These are phyloP conservation scores for Tethya wilhelma DNA, from an alignment of 37 sponge, comb jelly and placozoan species.

Conservation along the genomic window DNA sequence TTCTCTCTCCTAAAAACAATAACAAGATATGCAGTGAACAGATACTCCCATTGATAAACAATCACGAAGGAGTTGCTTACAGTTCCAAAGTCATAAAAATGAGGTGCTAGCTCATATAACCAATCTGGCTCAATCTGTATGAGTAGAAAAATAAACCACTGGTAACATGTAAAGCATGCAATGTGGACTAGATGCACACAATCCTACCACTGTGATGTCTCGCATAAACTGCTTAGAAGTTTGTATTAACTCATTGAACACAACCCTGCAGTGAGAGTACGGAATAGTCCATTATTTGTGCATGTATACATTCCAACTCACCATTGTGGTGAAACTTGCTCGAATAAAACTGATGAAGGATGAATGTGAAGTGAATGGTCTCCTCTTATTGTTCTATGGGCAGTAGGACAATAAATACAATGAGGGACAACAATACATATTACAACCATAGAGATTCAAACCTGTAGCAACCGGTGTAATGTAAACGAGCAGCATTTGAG, in stretches of 20 bases:
- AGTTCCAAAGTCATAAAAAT: slow-evolving; percentile 97
- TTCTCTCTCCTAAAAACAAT: slow-evolving; percentile 70
- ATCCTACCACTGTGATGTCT: slow-evolving; percentile 88
- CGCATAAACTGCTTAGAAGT: slow-evolving; percentile 82
- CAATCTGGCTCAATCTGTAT: slow-evolving; percentile 89
- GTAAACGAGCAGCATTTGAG: slow-evolving; percentile 82
- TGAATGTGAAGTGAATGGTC: slow-evolving; percentile 81
- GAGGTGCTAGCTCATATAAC: slow-evolving; percentile 92
- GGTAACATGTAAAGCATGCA: not conserved
- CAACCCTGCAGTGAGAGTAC: slow-evolving; percentile 10
- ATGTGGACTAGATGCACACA: not conserved
- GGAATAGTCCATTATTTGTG: not conserved
- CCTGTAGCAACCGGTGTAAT: slow-evolving; percentile 79
- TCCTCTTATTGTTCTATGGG: slow-evolving; percentile 72
- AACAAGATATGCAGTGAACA: not conserved
- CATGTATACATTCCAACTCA: not conserved
- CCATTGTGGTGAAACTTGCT: slow-evolving; percentile 70
- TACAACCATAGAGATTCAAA: slow-evolving; percentile 14
- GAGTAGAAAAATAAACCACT: not conserved
- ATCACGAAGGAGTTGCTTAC: slow-evolving; percentile 34
- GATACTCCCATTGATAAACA: not conserved
- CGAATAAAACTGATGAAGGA: slow-evolving; percentile 79
- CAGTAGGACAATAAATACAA: not conserved
- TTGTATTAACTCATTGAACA: slow-evolving; percentile 82
- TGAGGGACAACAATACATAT: not conserved